Evolutionary conservation across 2,888 invertebrate genomes (phyloP).

Genomic region (Leptarthrus brevirostris): DNA sequence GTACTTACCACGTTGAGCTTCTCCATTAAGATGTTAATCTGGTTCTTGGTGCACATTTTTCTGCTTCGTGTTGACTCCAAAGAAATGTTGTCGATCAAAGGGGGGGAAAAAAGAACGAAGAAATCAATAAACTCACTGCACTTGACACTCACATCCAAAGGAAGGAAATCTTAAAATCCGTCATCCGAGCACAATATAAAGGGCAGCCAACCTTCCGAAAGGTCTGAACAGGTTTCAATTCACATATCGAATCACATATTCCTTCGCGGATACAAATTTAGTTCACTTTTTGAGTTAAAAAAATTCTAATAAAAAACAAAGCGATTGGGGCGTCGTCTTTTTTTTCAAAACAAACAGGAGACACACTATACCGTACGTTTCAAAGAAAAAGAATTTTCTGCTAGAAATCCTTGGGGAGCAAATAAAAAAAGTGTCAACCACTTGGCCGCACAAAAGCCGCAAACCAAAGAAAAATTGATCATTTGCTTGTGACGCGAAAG

Average conservation of each 20-base stretch:
- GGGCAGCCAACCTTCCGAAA: slow-evolving; percentile 13
- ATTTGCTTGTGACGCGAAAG: not conserved
- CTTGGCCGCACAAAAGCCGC: slow-evolving; percentile 4
- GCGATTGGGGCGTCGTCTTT: not conserved
- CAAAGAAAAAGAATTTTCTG: too few species aligned
- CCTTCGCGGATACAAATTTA: too few species aligned
- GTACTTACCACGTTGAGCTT: slow-evolving; percentile 79
- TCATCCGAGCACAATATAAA: slow-evolving; percentile 17
- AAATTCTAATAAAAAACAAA: not conserved
- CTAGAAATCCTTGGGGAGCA: not conserved
- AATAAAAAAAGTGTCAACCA: too few species aligned
- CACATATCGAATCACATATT: not conserved
- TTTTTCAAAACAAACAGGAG: not conserved
- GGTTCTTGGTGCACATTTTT: slow-evolving; percentile 76
- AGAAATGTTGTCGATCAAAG: too few species aligned
- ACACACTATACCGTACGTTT: too few species aligned
- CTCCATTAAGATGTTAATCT: slow-evolving; percentile 77
- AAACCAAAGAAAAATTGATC: not conserved
- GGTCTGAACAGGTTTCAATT: slow-evolving; percentile 2
- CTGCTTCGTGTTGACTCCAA: not conserved
- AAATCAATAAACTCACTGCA: not conserved
- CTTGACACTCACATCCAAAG: slow-evolving; percentile 14
- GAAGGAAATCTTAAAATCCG: slow-evolving; percentile 12
- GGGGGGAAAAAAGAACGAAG: too few species aligned
- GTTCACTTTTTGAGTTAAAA: too few species aligned